phyloP scores from a whole-genome alignment of 2,113 vertebrate genomes.

The Chamaetylas fuelleborni region DNA sequence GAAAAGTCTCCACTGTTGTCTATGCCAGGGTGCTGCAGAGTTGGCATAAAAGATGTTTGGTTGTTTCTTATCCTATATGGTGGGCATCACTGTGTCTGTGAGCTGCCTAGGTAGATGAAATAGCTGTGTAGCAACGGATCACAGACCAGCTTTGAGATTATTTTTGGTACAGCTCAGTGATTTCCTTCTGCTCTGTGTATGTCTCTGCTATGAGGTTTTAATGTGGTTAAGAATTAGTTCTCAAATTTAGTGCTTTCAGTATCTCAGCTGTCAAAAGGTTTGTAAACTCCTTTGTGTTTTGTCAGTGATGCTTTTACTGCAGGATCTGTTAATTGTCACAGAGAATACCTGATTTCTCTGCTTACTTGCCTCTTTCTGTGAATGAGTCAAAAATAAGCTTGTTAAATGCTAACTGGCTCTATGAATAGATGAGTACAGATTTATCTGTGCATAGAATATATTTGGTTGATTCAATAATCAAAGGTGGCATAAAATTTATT shows the following conservation, averaged over 20 bases:
- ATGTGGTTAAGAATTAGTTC: neutral
- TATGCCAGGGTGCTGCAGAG: neutral
- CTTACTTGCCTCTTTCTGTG: neutral
- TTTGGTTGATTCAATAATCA: neutral
- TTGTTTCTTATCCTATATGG: neutral
- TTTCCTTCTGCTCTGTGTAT: neutral
- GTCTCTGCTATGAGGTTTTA: neutral
- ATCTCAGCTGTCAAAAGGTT: neutral
- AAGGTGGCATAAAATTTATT: neutral
- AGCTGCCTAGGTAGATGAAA: neutral
- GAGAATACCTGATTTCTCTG: neutral
- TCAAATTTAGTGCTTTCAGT: neutral
- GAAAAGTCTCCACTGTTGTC: neutral
- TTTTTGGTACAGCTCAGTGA: neutral
- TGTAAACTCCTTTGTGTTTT: neutral
- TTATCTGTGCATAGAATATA: neutral
- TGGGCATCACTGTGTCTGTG: neutral
- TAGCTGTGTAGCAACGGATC: neutral
- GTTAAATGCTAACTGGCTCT: neutral
- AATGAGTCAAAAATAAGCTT: neutral
- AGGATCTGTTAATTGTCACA: neutral
- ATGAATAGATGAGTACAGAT: neutral
- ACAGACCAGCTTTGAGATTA: neutral
- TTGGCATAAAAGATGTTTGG: neutral
- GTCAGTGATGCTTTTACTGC: neutral